Evolutionary conservation across 2,888 invertebrate genomes (phyloP), one percentile per base, ranked within the genome.

Genomic region (Cyaniris semiargus): DNA sequence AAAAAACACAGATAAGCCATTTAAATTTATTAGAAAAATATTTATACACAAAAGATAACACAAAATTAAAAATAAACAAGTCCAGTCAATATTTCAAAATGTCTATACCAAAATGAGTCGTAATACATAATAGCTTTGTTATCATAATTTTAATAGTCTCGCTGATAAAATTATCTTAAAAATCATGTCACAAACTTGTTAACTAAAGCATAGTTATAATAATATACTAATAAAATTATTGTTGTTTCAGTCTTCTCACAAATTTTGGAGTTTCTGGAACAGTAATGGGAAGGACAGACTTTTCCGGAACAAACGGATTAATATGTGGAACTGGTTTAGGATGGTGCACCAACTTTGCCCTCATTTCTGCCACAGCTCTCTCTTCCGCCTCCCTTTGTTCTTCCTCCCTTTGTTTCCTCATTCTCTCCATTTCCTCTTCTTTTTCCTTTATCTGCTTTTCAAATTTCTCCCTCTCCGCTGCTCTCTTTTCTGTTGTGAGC

Each of bases 401-500:
- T 79, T 87, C 89, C 74, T 93, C 90, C 76, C 86, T 86, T 80
- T 88, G 84, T 79, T 89, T 87, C 72, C 86, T 90, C 13, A 90
- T 79, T 80, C 86, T 90, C 77, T 94, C 93, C 75, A 90, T 90
- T 77, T 95, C 92, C 79, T 95, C 94, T 74, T 93, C 93, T 80
- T 95, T 95, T 80, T 89, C 87, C 83, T 94, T 95, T 2, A 95
- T 80, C 70, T 88, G 87, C 53, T 94, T 90, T 0, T 96, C 95
- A 88, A 95, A 96, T 66, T 91, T 93, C 72, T 94, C 94, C 53
- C 96, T 89, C 79, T 96, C 95, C 15, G 89, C 93, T 0, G 96
- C 95, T 78, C 97, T 88, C 79, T 94, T 94, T 78, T 96, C 95
- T 1, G 96, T 96, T 76, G 95, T 95, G n/a, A 97, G 86, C 5